Conservation (phyloP, 1,140 invertebrate genomes). For the Calycopis cecrops region DNA sequence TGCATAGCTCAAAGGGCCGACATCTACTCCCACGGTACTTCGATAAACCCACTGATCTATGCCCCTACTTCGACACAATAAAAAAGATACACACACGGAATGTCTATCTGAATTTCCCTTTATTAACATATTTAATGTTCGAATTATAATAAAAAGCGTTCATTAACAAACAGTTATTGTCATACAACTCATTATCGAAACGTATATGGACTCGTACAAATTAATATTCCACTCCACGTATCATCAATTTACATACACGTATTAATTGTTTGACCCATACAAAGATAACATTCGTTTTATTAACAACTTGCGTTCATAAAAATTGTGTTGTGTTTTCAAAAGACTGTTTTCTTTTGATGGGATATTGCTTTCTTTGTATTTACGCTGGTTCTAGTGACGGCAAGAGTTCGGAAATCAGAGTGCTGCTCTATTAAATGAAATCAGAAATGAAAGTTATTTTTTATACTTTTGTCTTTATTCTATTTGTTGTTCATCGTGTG, state of each 20-base stretch:
- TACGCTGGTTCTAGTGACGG: too few species aligned
- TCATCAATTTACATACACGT: constrained; percentile 25
- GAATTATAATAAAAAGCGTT: constrained; percentile 2
- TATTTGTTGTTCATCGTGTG: too few species aligned
- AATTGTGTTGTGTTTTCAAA: too few species aligned
- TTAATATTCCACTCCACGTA: constrained; percentile 21
- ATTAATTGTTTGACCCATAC: constrained; percentile 27
- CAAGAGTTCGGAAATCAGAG: too few species aligned
- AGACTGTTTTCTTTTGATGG: too few species aligned
- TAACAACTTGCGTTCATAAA: constrained; percentile 5
- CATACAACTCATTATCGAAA: not conserved
- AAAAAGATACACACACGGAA: not conserved
- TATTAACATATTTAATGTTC: constrained; percentile 10
- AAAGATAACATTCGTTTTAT: constrained; percentile 11
- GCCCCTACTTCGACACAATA: not conserved
- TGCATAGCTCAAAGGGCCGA: not conserved
- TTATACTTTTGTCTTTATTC: too few species aligned
- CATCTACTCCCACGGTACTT: not conserved
- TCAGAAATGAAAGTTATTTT: too few species aligned
- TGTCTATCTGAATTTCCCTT: not conserved
- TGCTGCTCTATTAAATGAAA: too few species aligned
- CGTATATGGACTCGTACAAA: constrained; percentile 18
- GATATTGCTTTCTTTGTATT: too few species aligned
- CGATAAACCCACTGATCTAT: not conserved
- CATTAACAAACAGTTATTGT: not conserved